phyloP scores from a whole-genome alignment of 2,888 invertebrate species.

The Trypoxylon attenuatum region DNA sequence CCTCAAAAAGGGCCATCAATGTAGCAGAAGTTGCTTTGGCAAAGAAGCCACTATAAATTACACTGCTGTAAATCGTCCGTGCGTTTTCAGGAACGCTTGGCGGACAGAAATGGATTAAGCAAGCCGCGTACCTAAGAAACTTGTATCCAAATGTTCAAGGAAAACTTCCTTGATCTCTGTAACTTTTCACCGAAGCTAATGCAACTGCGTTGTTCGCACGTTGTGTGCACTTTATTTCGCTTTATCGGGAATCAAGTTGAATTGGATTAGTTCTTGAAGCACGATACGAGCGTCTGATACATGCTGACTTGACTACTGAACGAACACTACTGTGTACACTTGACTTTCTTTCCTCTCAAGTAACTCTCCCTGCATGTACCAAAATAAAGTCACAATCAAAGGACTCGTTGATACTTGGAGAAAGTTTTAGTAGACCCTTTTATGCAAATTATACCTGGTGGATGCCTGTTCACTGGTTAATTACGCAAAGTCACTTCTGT shows the following conservation, averaged over 20 bases:
- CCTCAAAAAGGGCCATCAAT: no score
- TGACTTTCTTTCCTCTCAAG: no score
- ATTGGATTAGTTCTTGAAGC: conserved; percentile 32
- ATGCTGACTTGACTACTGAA: no score
- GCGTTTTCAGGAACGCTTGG: conserved; percentile 22
- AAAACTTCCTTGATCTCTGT: conserved; percentile 49
- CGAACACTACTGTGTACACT: no score
- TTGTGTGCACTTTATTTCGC: conserved; percentile 26
- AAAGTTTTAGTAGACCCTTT: no score
- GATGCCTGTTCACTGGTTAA: no score
- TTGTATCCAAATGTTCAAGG: conserved; percentile 46
- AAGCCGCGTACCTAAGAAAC: conserved; percentile 38
- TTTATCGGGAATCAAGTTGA: conserved; percentile 36
- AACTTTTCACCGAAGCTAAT: conserved; percentile 50
- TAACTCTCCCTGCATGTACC: no score
- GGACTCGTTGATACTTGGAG: no score
- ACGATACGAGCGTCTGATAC: background rate
- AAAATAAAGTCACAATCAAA: no score
- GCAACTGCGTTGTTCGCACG: conserved; percentile 49
- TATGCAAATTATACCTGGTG: no score
- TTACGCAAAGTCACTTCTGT: no score
- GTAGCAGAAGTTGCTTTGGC: no score
- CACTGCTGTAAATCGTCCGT: conserved; percentile 45
- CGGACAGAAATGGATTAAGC: conserved; percentile 54
- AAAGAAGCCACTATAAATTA: conserved; percentile 49